Conservation (phyloP, 1,140 invertebrate species). For the Belonocnema kinseyi region DNA sequence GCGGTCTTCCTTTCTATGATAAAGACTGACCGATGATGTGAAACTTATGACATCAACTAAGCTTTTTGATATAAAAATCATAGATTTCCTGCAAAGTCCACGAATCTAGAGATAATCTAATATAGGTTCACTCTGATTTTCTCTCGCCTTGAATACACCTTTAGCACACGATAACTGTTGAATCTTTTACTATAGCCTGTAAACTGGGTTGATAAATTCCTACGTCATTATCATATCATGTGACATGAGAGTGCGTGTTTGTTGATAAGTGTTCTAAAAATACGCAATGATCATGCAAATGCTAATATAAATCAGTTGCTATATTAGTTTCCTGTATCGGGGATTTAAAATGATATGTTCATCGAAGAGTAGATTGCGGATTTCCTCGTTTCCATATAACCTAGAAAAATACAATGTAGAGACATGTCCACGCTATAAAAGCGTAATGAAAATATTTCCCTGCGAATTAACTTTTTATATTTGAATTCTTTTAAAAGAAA, state of each 20-base stretch:
- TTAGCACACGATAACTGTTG: neutral
- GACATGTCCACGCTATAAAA: no score
- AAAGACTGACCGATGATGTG: neutral
- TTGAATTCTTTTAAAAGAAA: no score
- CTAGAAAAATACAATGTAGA: no score
- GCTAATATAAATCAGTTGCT: neutral
- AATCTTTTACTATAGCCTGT: conserved; percentile 11
- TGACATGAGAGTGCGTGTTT: conserved; percentile 7
- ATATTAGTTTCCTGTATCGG: no score
- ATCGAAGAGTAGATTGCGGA: no score
- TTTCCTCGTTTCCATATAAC: no score
- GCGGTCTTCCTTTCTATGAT: neutral
- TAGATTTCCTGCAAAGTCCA: no score
- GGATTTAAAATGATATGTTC: no score
- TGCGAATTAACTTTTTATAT: no score
- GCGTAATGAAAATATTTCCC: no score
- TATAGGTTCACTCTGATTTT: neutral
- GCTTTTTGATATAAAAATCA: neutral
- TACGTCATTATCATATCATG: conserved; percentile 17
- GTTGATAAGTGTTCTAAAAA: conserved; percentile 20
- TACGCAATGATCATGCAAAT: conserved; percentile 15
- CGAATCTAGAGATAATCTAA: neutral
- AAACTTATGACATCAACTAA: neutral
- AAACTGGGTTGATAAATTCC: conserved; percentile 1
- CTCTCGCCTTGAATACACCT: neutral